Conservation (phyloP, 2,888 invertebrate species). For the Mythimna loreyi region DNA sequence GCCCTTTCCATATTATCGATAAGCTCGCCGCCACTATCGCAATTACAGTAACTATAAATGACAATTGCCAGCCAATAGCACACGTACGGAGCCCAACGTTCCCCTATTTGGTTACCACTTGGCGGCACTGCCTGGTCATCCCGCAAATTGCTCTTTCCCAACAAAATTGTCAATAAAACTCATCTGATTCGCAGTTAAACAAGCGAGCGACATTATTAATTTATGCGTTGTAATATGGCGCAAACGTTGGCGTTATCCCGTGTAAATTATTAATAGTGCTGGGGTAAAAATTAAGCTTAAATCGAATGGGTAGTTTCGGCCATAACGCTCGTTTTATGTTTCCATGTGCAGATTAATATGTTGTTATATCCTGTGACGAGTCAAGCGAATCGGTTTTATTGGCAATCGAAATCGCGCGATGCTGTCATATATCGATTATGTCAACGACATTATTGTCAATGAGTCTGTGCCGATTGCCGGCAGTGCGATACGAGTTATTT, state of each 20-base stretch:
- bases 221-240: slow-evolving; percentile 91
- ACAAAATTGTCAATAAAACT: slow-evolving; percentile 91
- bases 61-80: slow-evolving; percentile 76
- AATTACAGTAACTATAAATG: slow-evolving; percentile 78
- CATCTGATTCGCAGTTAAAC: slow-evolving; percentile 91
- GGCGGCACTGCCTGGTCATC: slow-evolving; percentile 87
- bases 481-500: slow-evolving; percentile 30
- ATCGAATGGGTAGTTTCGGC: slow-evolving; percentile 89
- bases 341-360: slow-evolving; percentile 87
- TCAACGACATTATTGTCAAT: slow-evolving; percentile 47
- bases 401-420: slow-evolving; percentile 61
- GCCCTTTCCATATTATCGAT: slow-evolving; percentile 64
- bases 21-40: slow-evolving; percentile 72
- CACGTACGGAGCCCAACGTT: slow-evolving; percentile 68
- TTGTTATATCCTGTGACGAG: slow-evolving; percentile 79
- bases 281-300: slow-evolving; percentile 91
- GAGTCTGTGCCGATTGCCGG: slow-evolving; percentile 38
- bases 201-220: slow-evolving; percentile 90
- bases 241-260: slow-evolving; percentile 89
- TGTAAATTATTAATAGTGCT: slow-evolving; percentile 91
- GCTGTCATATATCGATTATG: slow-evolving; percentile 60
- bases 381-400: slow-evolving; percentile 74
- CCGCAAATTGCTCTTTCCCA: slow-evolving; percentile 91
- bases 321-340: slow-evolving; percentile 88
- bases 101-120: slow-evolving; percentile 89